Conservation (phyloP, 1,140 invertebrate genomes). For the Brachionus angularis region DNA sequence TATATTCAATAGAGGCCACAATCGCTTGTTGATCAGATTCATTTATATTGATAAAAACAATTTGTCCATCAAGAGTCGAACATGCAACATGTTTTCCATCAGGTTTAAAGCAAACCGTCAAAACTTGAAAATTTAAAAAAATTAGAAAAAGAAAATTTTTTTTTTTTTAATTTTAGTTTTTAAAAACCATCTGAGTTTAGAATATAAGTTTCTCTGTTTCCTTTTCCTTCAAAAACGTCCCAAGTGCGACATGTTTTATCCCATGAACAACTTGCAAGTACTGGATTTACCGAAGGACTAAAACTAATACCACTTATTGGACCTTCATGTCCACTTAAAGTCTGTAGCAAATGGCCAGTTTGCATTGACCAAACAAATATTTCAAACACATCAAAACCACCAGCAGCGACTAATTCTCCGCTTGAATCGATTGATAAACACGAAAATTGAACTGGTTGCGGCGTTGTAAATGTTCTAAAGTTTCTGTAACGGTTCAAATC, state of each 20-base stretch:
- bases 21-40: slow-evolving; percentile 64
- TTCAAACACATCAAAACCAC: slow-evolving; percentile 85
- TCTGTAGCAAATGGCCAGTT: slow-evolving; percentile 72
- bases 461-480: slow-evolving; percentile 88
- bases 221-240: slow-evolving; percentile 78
- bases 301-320: slow-evolving; percentile 79
- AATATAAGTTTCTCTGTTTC: slow-evolving; percentile 74
- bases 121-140: no score
- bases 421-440: slow-evolving; percentile 80
- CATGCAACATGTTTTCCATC: slow-evolving; percentile 86
- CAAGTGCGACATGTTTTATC: slow-evolving; percentile 86
- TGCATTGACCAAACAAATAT: slow-evolving; percentile 92
- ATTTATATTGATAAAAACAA: slow-evolving; percentile 73
- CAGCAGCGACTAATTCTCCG: slow-evolving; percentile 85
- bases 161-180: no score
- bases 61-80: slow-evolving; percentile 79
- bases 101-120: slow-evolving; percentile 58
- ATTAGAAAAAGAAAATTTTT: no score
- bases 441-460: slow-evolving; percentile 82
- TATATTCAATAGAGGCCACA: slow-evolving; percentile 74
- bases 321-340: slow-evolving; percentile 83
- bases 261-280: slow-evolving; percentile 83
- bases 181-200: slow-evolving; percentile 76
- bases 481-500: slow-evolving; percentile 85
- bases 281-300: slow-evolving; percentile 67